These are phyloP conservation scores for Scomber japonicus DNA, from an alignment of 2,113 vertebrate genomes.

Conservation along the genomic window DNA sequence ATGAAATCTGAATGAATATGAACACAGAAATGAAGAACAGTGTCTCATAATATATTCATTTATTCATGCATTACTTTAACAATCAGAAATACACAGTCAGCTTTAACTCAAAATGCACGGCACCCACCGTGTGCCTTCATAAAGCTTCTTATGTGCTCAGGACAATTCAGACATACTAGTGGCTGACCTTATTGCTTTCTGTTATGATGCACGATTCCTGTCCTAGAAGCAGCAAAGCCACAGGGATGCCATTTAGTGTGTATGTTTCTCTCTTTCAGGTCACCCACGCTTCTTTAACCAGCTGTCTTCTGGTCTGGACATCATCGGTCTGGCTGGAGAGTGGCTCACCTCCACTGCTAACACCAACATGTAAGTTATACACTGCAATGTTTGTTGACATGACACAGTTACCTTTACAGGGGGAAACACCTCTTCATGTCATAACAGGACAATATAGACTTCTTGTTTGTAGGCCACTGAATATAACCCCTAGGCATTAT, in stretches of 20 bases:
- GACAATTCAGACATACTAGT: not conserved
- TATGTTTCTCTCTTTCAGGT: slow-evolving; percentile 81
- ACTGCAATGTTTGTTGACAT: not conserved
- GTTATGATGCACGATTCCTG: not conserved
- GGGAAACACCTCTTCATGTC: slow-evolving; percentile 42
- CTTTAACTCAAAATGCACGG: not conserved
- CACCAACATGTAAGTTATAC: slow-evolving; percentile 95
- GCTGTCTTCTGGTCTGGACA: slow-evolving; percentile 95
- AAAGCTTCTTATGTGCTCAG: not conserved
- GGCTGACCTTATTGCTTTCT: not conserved
- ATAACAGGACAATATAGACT: slow-evolving; percentile 9
- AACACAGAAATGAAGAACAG: not conserved
- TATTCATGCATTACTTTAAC: not conserved
- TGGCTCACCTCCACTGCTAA: slow-evolving; percentile 99
- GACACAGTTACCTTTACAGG: not conserved
- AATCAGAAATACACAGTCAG: not conserved
- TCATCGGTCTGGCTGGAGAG: slow-evolving; percentile 97
- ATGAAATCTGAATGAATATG: not conserved
- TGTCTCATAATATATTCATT: not conserved
- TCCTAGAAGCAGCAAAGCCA: not conserved
- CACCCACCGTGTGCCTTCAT: not conserved
- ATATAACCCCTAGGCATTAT: slow-evolving; percentile 49
- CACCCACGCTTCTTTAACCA: slow-evolving; percentile 99
- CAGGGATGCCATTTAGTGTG: slow-evolving; percentile 17
- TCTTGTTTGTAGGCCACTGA: slow-evolving; percentile 55